A percentile compares a stretch with the other conserved stretches of the same genome.
phyloP scores from a whole-genome alignment of 2,888 invertebrate genomes.

The Orchesellides sinensis region DNA sequence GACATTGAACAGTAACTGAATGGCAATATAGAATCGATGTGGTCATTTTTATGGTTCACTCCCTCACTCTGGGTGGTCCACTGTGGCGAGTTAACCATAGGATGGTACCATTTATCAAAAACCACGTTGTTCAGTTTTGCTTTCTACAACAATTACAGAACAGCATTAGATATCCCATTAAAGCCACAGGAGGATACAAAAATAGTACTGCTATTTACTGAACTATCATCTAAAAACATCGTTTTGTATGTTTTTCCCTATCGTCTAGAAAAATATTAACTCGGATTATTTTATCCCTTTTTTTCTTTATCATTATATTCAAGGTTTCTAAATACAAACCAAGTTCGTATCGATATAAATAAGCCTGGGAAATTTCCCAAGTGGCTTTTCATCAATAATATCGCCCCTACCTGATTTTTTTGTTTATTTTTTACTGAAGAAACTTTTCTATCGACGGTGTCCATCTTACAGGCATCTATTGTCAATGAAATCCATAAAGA shows the following conservation, averaged over 20 bases:
- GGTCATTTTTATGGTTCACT: neutral
- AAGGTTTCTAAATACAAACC: no score
- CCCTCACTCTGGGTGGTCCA: slow-evolving; percentile 11
- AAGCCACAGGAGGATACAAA: slow-evolving; percentile 22
- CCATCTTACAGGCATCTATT: no score
- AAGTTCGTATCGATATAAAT: neutral
- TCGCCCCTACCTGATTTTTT: neutral
- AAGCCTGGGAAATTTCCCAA: slow-evolving; percentile 22
- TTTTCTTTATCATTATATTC: no score
- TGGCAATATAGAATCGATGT: slow-evolving; percentile 1
- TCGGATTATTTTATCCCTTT: no score
- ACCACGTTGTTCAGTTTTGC: neutral
- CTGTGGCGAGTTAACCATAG: neutral
- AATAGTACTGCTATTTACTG: neutral
- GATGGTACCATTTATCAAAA: slow-evolving; percentile 57
- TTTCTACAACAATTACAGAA: neutral
- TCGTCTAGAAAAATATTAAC: no score
- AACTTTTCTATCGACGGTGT: no score
- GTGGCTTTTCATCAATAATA: slow-evolving; percentile 25
- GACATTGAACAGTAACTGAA: slow-evolving; percentile 37
- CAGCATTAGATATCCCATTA: neutral
- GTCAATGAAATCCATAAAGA: no score
- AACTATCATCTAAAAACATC: no score
- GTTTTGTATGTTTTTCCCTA: no score
- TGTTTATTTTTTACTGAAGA: neutral